These are phyloP conservation scores for Drosophila bocqueti DNA, from an alignment of 1,140 invertebrate species.

Conservation along the genomic window DNA sequence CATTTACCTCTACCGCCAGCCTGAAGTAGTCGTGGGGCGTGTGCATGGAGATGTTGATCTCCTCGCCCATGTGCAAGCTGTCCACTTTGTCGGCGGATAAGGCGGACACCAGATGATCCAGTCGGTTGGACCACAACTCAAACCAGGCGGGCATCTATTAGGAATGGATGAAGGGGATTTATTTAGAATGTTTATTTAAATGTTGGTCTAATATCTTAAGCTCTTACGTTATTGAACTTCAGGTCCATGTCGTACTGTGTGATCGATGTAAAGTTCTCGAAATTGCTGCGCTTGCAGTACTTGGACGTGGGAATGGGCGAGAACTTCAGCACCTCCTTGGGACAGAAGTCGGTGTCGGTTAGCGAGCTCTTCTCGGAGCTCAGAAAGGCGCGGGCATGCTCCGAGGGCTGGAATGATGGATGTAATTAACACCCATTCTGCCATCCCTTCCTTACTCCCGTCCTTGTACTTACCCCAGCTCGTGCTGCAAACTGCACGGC, in stretches of 20 bases:
- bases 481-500: conserved; percentile 69
- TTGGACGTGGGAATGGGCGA: conserved; percentile 80
- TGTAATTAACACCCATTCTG: neutral
- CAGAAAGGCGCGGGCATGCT: conserved; percentile 76
- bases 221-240: conserved; percentile 77
- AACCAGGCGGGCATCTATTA: conserved; percentile 83
- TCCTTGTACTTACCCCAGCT: conserved; percentile 71
- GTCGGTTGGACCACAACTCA: conserved; percentile 75
- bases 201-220: neutral
- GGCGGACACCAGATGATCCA: conserved; percentile 81
- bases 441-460: too few species aligned
- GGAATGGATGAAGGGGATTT: neutral
- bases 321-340: conserved; percentile 83
- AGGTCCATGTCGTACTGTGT: conserved; percentile 80
- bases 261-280: conserved; percentile 82
- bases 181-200: neutral
- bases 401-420: conserved; percentile 64
- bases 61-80: conserved; percentile 73
- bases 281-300: conserved; percentile 81
- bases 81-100: conserved; percentile 74
- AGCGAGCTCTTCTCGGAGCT: conserved; percentile 72
- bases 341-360: conserved; percentile 80
- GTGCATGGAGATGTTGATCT: conserved; percentile 76
- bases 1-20: conserved; percentile 76
- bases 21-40: conserved; percentile 77